phyloP scores from a whole-genome alignment of 2,113 vertebrate species.

The Serinus canaria region DNA sequence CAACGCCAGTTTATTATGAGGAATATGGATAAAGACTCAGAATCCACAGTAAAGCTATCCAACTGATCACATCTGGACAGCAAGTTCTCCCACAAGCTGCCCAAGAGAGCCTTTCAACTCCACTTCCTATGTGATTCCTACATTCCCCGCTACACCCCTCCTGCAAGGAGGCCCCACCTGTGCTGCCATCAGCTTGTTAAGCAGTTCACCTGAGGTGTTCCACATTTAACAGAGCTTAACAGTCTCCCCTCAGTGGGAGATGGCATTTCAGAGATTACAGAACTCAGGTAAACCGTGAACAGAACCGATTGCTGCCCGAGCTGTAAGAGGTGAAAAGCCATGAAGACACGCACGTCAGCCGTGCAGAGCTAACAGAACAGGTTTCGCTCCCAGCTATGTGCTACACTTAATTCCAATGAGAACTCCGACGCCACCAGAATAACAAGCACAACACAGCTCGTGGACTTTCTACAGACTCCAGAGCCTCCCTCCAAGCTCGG shows the following conservation, averaged over 20 bases:
- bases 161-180: background rate
- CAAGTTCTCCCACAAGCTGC: background rate
- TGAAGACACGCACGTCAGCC: background rate
- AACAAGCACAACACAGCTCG: fast-evolving
- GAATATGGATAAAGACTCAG: background rate
- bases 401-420: background rate
- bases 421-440: background rate
- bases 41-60: background rate
- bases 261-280: background rate
- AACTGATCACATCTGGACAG: background rate
- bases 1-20: background rate
- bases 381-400: background rate
- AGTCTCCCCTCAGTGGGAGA: background rate
- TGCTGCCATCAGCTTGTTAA: background rate
- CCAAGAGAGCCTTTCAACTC: background rate
- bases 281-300: background rate
- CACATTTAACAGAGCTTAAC: background rate
- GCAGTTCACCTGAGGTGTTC: background rate
- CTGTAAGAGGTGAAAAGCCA: background rate
- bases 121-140: background rate
- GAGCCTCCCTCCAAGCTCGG: fast-evolving
- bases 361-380: background rate
- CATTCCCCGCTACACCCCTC: background rate
- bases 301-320: background rate
- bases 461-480: fast-evolving